Conservation (phyloP, 1,140 invertebrate genomes). For the Drosophila grimshawi region DNA sequence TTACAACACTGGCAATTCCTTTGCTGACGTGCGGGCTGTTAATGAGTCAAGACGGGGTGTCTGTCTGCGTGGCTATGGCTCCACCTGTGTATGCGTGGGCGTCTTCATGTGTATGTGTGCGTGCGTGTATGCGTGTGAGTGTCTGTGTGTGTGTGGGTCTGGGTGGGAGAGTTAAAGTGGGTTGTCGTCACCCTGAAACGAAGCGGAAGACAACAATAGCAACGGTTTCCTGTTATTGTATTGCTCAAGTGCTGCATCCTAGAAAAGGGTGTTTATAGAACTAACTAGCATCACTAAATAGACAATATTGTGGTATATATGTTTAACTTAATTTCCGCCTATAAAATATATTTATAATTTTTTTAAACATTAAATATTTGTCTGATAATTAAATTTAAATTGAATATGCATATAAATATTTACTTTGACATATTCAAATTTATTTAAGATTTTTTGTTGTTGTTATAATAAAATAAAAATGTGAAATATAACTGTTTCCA, state of each 20-base stretch:
- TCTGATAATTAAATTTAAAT: no score
- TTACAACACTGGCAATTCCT: constrained; percentile 39
- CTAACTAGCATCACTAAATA: no score
- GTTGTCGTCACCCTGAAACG: constrained; percentile 63
- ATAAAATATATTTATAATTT: no score
- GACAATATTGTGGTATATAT: no score
- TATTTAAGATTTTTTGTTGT: no score
- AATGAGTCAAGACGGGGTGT: constrained; percentile 69
- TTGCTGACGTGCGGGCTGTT: constrained; percentile 44
- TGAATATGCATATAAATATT: no score
- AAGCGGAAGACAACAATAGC: constrained; percentile 54
- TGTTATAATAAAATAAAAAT: no score
- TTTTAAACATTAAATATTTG: no score
- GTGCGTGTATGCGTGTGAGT: constrained; percentile 19
- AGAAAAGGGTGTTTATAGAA: no score
- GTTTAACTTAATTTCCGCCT: no score
- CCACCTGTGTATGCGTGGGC: not conserved
- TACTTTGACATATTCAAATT: no score
- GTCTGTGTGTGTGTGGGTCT: constrained; percentile 3
- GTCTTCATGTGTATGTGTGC: not conserved
- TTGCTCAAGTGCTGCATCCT: constrained; percentile 48
- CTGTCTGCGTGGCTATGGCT: constrained; percentile 1
- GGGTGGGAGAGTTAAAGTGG: constrained; percentile 70
- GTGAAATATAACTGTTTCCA: no score
- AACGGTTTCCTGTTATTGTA: constrained; percentile 44